Base-by-base conservation (phyloP, 2,888 invertebrate species). In the Cataglyphis cursor region DNA sequence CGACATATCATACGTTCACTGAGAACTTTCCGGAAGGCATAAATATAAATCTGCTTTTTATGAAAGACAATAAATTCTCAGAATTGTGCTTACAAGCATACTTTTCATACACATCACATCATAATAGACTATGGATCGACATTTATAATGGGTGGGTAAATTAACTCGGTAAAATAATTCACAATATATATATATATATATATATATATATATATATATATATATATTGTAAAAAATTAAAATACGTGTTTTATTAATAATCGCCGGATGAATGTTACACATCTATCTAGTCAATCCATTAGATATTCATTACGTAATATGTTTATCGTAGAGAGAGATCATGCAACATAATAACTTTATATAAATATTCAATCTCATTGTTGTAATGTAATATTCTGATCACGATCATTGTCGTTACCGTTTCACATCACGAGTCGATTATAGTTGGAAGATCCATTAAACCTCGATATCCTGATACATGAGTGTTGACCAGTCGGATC, bases 401-500 rank as follows among this genome's bases (percentile, higher is more conserved):
- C 18, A 4, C 28, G 15, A 54, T 57, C 38, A 72, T 78, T 35
- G 35, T 80, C 57, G 48, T 72, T 31, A n/a, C 18, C 44, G n/a
- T 68, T n/a, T 51, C 15, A n/a, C 57, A 54, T 78, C 73, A 31
- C 78, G 44, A 78, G 78, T 68, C 78, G 59, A 80, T 80, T 80
- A 80, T 44, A 80, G 59, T 31, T 35, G 73, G 24, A 59, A 73
- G 73, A 72, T 59, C 78, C 74, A 80, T 80, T 80, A 80, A 80
- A 72, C 28, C 78, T 73, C 44, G 73, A 73, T 72, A 59, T 31
- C 44, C 73, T 80, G 78, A 72, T 80, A 80, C 44, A 80, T 35
- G 78, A 73, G 73, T 80, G 74, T 80, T 80, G 78, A 72, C 59
- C 21, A 59, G 73, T 44, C 59, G 78, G 73, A 72, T 80, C 73